Conservation (phyloP, 2,797 vertebrate genomes). For the Tangara arthus region DNA sequence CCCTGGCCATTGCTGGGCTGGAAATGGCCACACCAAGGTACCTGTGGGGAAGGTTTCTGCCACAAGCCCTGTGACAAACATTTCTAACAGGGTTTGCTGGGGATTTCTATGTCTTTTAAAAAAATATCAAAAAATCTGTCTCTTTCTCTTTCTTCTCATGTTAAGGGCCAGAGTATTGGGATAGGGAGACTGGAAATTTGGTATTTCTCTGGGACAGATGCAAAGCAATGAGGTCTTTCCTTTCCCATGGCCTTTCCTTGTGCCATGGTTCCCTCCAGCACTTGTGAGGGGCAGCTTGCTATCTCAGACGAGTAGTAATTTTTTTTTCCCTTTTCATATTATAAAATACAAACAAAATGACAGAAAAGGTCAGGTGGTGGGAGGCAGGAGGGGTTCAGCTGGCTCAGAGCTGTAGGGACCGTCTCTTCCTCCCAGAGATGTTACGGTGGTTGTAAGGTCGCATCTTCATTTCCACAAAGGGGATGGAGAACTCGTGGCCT, state of each 20-base stretch:
- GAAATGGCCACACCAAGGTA: not conserved
- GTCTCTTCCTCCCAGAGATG: slow-evolving; percentile 85
- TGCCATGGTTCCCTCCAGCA: slow-evolving; percentile 32
- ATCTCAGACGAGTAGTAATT: slow-evolving; percentile 38
- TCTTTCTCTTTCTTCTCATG: not conserved
- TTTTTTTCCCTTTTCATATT: slow-evolving; percentile 62
- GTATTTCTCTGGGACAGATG: slow-evolving; percentile 48
- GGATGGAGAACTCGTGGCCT: slow-evolving; percentile 98
- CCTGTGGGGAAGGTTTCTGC: not conserved
- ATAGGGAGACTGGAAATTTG: slow-evolving; percentile 39
- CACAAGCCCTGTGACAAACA: not conserved
- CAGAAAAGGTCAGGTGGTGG: slow-evolving; percentile 61
- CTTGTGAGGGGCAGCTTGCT: slow-evolving; percentile 24
- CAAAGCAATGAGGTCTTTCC: slow-evolving; percentile 49
- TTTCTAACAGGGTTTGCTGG: slow-evolving; percentile 1
- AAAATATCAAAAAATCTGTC: slow-evolving; percentile 58
- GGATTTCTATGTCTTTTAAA: slow-evolving; percentile 30
- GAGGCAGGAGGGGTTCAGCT: slow-evolving; percentile 7
- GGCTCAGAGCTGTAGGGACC: slow-evolving; percentile 83
- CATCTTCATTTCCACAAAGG: slow-evolving; percentile 99
- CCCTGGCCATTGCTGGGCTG: not conserved
- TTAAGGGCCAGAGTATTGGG: slow-evolving; percentile 1
- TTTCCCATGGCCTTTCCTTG: not conserved
- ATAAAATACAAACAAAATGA: slow-evolving; percentile 83
- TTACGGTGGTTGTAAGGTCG: slow-evolving; percentile 91